A percentile compares a stretch with the other conserved stretches of the same genome.
phyloP scores from a whole-genome alignment of 1,140 invertebrate species.

The Homarus americanus region DNA sequence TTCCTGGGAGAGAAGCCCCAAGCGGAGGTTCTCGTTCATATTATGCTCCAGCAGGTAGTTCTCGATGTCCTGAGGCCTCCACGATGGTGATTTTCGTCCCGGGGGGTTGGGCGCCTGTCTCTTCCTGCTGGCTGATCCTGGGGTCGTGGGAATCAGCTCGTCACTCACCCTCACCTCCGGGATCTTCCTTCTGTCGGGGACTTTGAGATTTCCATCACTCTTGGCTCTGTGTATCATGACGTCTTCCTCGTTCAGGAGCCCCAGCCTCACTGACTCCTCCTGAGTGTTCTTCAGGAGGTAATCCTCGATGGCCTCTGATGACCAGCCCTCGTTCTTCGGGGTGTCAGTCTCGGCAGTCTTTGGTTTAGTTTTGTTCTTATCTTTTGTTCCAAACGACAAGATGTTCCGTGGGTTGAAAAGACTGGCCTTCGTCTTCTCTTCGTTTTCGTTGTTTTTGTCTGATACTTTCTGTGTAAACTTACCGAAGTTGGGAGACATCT shows the following conservation, averaged over 20 bases:
- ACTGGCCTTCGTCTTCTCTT: slow-evolving; percentile 48
- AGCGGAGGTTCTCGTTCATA: slow-evolving; percentile 68
- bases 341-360: slow-evolving; percentile 28
- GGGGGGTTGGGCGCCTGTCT: slow-evolving; percentile 38
- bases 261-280: slow-evolving; percentile 48
- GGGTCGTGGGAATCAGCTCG: slow-evolving; percentile 1
- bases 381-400: slow-evolving; percentile 37
- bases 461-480: slow-evolving; percentile 56
- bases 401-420: slow-evolving; percentile 37
- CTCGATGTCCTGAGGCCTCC: slow-evolving; percentile 69
- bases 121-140: slow-evolving; percentile 2
- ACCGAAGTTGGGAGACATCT: not conserved
- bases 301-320: slow-evolving; percentile 38
- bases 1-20: slow-evolving; percentile 68
- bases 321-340: slow-evolving; percentile 45
- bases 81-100: slow-evolving; percentile 9
- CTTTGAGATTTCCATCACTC: not conserved
- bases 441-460: slow-evolving; percentile 62
- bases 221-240: slow-evolving; percentile 19
- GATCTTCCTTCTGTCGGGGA: not conserved
- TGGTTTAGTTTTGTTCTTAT: slow-evolving; percentile 36
- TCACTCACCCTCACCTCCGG: slow-evolving; percentile 51
- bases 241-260: slow-evolving; percentile 51
- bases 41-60: slow-evolving; percentile 71
- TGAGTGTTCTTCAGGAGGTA: slow-evolving; percentile 47